These are phyloP conservation scores for Teleiodes luculella DNA, from an alignment of 2,888 invertebrate species.

Conservation along the genomic window DNA sequence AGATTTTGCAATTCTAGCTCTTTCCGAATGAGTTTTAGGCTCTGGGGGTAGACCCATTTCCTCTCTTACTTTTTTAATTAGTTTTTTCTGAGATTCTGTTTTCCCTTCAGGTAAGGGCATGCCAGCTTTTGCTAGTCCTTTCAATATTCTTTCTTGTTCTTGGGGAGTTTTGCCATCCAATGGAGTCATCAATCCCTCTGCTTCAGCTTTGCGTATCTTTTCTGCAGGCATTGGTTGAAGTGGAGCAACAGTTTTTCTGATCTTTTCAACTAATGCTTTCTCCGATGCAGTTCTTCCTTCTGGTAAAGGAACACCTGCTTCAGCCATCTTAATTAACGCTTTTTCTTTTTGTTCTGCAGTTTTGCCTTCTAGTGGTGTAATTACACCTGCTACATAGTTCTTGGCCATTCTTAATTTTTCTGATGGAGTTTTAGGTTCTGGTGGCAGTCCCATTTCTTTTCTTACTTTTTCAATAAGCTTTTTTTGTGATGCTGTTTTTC, in stretches of 20 bases:
- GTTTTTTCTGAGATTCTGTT: slow-evolving; percentile 42
- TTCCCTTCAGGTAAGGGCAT: slow-evolving; percentile 33
- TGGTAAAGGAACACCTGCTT: slow-evolving; percentile 25
- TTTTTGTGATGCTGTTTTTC: slow-evolving; percentile 32
- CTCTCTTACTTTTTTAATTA: slow-evolving; percentile 30
- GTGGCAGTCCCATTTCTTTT: slow-evolving; percentile 30
- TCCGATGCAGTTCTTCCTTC: slow-evolving; percentile 28
- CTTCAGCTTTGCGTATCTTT: slow-evolving; percentile 25
- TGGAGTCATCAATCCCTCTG: slow-evolving; percentile 28
- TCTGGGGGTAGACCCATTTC: slow-evolving; percentile 37
- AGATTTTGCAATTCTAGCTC: slow-evolving; percentile 28
- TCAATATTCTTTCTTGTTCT: neutral
- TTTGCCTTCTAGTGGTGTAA: slow-evolving; percentile 31
- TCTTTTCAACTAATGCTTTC: slow-evolving; percentile 23
- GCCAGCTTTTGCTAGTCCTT: neutral
- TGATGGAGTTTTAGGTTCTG: slow-evolving; percentile 23
- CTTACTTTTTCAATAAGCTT: slow-evolving; percentile 33
- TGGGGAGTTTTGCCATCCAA: slow-evolving; percentile 8
- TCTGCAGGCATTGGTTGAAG: too few species aligned
- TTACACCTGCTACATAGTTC: slow-evolving; percentile 21
- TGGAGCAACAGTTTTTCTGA: slow-evolving; percentile 24
- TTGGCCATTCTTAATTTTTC: slow-evolving; percentile 21
- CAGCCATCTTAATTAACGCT: slow-evolving; percentile 21
- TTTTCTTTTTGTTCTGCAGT: slow-evolving; percentile 31
- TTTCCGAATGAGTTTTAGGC: slow-evolving; percentile 28